Percentiles rank a stretch among this genome's conserved stretches.
Conservation (phyloP, 2,113 vertebrate species). For the Dunckerocampus dactyliophorus region DNA sequence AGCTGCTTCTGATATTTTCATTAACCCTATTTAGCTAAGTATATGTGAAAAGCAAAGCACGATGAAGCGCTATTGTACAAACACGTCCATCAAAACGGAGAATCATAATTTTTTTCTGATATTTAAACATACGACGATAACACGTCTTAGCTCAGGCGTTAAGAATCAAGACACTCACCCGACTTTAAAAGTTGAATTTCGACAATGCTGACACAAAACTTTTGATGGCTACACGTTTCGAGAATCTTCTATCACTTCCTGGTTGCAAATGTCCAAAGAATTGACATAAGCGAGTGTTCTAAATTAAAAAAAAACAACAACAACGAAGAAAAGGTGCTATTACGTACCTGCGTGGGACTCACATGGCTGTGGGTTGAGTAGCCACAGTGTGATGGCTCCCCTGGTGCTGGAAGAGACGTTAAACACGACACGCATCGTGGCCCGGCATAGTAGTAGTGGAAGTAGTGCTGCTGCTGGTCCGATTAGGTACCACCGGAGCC, state of each 20-base stretch:
- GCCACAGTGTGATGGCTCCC: constrained; percentile 19
- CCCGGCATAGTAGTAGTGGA: constrained; percentile 37
- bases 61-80: too few species aligned
- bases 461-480: constrained; percentile 23
- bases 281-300: not conserved
- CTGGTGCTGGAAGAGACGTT: constrained; percentile 25
- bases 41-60: too few species aligned
- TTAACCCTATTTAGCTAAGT: not conserved
- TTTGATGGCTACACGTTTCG: not conserved
- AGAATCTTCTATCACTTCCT: not conserved
- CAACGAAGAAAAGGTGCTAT: not conserved
- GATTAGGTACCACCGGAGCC: not conserved
- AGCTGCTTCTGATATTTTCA: not conserved
- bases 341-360: constrained; percentile 62
- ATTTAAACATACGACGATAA: too few species aligned
- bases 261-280: not conserved
- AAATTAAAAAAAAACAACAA: too few species aligned
- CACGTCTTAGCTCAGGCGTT: too few species aligned
- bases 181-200: not conserved
- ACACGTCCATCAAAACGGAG: too few species aligned
- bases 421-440: constrained; percentile 53
- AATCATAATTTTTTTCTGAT: too few species aligned
- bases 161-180: too few species aligned
- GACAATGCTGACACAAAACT: not conserved
- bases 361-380: constrained; percentile 38